Evolutionary conservation across 2,888 invertebrate species (phyloP), one percentile per base, ranked within the genome.

Genomic region (Megalurothrips usitatus): DNA sequence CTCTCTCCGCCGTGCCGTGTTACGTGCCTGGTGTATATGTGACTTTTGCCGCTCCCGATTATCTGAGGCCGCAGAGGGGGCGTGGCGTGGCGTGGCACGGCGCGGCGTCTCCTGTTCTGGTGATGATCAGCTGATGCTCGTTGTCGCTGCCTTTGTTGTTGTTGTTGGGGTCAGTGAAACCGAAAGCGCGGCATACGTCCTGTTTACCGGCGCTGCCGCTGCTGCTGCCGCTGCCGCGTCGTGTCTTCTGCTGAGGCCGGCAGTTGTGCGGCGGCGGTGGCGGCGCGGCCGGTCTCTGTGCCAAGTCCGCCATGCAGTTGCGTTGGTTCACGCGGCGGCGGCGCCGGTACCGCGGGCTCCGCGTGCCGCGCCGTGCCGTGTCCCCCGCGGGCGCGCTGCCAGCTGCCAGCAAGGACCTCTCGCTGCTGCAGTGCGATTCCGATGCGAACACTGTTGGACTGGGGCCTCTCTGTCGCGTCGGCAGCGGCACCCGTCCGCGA

Each of bases 121-220:
- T 75, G 68, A 75, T 75, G 68, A 75, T 75, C 68, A 75, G 68
- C 68, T 75, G 68, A 75, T 75, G 26, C 19, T 58, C 6, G 58
- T 58, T 43, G 34, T 43, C 34, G 34, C 58, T 58, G 52, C 14
- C n/a, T n/a, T n/a, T n/a, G 34, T 43, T 43, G 34, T 43, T 43
- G 34, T 43, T n/a, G 68, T 26, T 19, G 68, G 68, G 48, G 43
- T 79, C 28, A 28, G 49, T 58, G 58, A 79, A 79, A 79, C 52
- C 79, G 79, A 79, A 10, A 58, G 79, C 79, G 58, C 11, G 49
- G 79, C 34, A 26, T 26, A 26, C 23, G 68, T 75, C 68, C 68
- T 75, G 68, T 75, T 75, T 75, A 26, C 68, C 68, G 68, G n/a
- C 23, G 52, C 6, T 52, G 14, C 58, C 14, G 58, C 58, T 58